Evolutionary conservation across 2,797 vertebrate genomes (phyloP), one percentile per base, ranked within the genome.

Genomic region (Cossypha polioptera): DNA sequence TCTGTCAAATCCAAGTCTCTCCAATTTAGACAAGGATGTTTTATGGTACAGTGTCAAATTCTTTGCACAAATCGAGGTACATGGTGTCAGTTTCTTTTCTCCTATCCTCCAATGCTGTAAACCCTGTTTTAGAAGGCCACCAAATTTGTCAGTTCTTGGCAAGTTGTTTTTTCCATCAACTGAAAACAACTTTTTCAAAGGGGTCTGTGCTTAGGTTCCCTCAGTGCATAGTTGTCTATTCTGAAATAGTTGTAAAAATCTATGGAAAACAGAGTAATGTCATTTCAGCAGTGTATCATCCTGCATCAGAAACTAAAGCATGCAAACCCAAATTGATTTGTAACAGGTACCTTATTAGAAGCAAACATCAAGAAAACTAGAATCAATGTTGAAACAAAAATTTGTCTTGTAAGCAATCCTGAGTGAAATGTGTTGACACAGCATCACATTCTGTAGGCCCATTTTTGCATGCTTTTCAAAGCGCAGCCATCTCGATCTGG

Each of bases 351-450:
- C 96, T 98, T 98, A 98, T 98, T 98, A 98, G 97, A 98, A 98
- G 98, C 98, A 97, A 98, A 98, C 97, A 97, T 98, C 96, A 97
- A 98, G 97, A 98, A 98, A 98, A 98, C 97, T 97, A 96, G 98
- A 99, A 99, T 99, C 98, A 99, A 99, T 99, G 98, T 98, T 98
- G 98, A 99, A 98, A 98, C 98, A 99, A 99, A 98, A 99, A 99
- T 99, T 98, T 99, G 98, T 99, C 98, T 98, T 98, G 99, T 99
- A 99, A 99, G 99, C 99, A 99, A 98, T 99, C 98, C 98, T 99
- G 98, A 99, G 98, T 98, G 98, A 99, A 99, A 99, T 99, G 98
- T 99, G 99, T 99, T 99, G 99, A 99, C 99, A 98, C 98, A 99
- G 99, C 99, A 99, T 97, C 97, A 98, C 98, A 98, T 96, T 98